Evolutionary conservation across 2,888 invertebrate species (phyloP), one percentile per base, ranked within the genome.

Genomic region (Torymus aiolomorphi): DNA sequence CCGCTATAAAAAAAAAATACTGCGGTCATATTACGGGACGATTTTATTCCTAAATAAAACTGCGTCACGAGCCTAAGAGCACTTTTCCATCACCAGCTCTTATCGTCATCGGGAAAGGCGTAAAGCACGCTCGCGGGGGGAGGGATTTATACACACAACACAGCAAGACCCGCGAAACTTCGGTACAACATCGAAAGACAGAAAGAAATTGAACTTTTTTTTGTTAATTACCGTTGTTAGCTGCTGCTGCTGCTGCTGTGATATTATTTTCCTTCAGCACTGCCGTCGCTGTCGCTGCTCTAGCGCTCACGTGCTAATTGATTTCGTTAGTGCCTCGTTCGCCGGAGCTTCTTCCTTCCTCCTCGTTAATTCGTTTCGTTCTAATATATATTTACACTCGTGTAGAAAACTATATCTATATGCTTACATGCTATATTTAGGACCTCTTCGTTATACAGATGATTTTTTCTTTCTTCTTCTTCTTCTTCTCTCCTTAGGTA

Each of bases 321-420:
- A 52, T 77, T 77, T 57, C 65, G 16, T 77, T 71, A 71, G 77
- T 51, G 71, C 57, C 13, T 77, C 57, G 31, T 24, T 69, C 56
- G 42, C 8, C 8, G 42, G 42, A 42, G 42, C 42, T 42, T 42
- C 42, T 42, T 42, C 42, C 8, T 42, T 16, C 14, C 52, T 18
- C 24, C 16, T 52, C 16, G 49, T 24, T n/a, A 71, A 71, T 71
- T 71, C 14, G 18, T 61, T 61, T 12, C n/a, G 52, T 62, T 12
- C 61, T 31, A 75, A 49, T 66, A 66, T 42, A 42, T 66, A 59
- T 66, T n/a, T 66, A 66, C 57, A 75, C 57, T 59, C 24, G 51
- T 31, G 74, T 75, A 75, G 51, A 75, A 75, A 70, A 70, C 54
- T 67, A 54, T 67, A 67, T 54, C 2, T 14, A n/a, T 67, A 42